phyloP scores from a whole-genome alignment of 2,797 vertebrate genomes.

The Rhinatrema bivittatum region DNA sequence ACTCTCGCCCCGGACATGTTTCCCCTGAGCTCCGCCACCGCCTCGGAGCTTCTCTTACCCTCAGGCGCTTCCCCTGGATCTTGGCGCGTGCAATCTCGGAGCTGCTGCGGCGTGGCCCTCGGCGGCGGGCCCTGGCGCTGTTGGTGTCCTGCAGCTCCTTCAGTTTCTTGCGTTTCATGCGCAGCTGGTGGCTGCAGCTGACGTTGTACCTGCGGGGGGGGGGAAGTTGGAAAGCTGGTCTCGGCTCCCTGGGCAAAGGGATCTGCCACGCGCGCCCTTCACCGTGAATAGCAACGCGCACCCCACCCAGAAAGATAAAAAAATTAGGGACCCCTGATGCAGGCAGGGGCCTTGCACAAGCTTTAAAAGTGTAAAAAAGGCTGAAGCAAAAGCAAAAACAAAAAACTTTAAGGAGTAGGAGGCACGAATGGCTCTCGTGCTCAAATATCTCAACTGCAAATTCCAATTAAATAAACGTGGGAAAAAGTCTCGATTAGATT shows the following conservation, averaged over 20 bases:
- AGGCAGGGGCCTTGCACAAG: no score
- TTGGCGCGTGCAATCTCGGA: constrained; percentile 77
- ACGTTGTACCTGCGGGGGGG: constrained; percentile 80
- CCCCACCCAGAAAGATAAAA: no score
- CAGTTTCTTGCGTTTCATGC: constrained; percentile 76
- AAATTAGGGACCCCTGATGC: no score
- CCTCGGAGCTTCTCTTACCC: constrained; percentile 46
- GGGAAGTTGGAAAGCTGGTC: constrained; percentile 1
- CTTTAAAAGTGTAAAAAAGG: background rate
- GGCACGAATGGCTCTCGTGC: no score
- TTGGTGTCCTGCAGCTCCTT: constrained; percentile 60
- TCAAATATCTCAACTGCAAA: no score
- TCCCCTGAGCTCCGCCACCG: no score
- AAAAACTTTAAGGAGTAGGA: no score
- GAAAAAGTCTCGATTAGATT: no score
- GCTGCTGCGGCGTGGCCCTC: constrained; percentile 77
- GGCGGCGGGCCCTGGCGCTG: constrained; percentile 58
- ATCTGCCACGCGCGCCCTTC: constrained; percentile 1
- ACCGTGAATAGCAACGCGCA: background rate
- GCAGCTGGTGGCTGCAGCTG: constrained; percentile 91
- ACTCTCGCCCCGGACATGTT: no score
- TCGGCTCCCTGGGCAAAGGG: background rate
- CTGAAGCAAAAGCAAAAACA: no score
- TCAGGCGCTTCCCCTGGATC: constrained; percentile 74
- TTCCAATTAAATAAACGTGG: no score